These are phyloP conservation scores for Leptinotarsa undecemlineata DNA, from an alignment of 1,140 invertebrate species.

Conservation along the genomic window DNA sequence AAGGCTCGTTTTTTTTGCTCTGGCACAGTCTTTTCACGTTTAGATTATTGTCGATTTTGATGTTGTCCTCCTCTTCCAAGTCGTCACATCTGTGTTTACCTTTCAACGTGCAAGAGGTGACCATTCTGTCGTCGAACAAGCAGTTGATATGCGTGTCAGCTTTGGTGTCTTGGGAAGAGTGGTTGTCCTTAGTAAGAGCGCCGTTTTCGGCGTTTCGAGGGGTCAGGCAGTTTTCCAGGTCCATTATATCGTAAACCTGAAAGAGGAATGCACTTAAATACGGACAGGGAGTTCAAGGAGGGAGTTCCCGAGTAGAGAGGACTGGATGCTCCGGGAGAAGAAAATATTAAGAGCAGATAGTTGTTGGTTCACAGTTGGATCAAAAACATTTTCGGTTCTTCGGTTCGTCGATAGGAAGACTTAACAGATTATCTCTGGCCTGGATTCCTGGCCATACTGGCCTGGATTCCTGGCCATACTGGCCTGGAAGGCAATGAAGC, in stretches of 20 bases:
- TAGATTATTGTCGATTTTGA: conserved; percentile 31
- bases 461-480: too few relatives aligned
- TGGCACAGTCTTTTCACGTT: conserved; percentile 46
- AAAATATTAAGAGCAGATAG: too few relatives aligned
- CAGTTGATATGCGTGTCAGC: not conserved
- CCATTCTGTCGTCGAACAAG: conserved; percentile 70
- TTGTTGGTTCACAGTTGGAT: too few relatives aligned
- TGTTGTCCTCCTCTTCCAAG: conserved; percentile 40
- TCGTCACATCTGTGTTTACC: conserved; percentile 62
- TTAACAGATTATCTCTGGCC: too few relatives aligned
- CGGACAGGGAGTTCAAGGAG: too few relatives aligned
- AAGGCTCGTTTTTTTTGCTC: conserved; percentile 31
- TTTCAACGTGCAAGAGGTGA: conserved; percentile 69
- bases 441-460: too few relatives aligned
- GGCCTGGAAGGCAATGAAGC: too few relatives aligned
- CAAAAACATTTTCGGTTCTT: too few relatives aligned
- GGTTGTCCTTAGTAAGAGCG: not conserved
- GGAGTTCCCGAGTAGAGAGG: too few relatives aligned
- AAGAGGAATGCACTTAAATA: too few relatives aligned
- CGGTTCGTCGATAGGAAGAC: too few relatives aligned
- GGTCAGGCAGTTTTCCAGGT: conserved; percentile 33
- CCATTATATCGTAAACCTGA: conserved; percentile 23
- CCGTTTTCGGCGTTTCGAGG: not conserved
- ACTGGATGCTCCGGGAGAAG: too few relatives aligned
- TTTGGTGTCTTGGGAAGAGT: not conserved